Percentiles rank a stretch among this genome's conserved stretches.
Conservation (phyloP, 1,140 invertebrate species). For the Cylas formicarius region DNA sequence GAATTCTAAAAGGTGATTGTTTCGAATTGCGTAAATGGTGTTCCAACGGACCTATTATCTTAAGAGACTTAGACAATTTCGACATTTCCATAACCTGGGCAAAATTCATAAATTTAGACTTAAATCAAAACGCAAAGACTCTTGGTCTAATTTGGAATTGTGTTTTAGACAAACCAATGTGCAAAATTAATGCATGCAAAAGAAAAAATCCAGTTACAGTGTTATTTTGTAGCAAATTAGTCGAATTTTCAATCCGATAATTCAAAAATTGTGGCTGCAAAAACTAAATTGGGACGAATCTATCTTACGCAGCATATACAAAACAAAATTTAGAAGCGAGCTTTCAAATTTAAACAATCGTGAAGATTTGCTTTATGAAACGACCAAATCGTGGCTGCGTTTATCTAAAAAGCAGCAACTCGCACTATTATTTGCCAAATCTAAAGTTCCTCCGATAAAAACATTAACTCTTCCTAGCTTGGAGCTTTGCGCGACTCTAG, state of each 20-base stretch:
- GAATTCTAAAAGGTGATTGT: conserved; percentile 18
- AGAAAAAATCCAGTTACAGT: conserved; percentile 10
- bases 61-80: conserved; percentile 22
- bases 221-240: conserved; percentile 35
- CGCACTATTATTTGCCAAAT: conserved; percentile 26
- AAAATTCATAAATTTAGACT: too few species aligned
- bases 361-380: too few species aligned
- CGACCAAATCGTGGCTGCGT: too few species aligned
- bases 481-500: conserved; percentile 12
- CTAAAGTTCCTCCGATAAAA: too few species aligned
- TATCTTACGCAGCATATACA: too few species aligned
- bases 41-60: conserved; percentile 16
- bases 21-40: conserved; percentile 30
- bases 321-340: too few species aligned
- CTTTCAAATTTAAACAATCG: too few species aligned
- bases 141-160: conserved; percentile 38
- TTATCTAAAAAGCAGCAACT: too few species aligned
- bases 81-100: too few species aligned
- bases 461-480: conserved; percentile 27
- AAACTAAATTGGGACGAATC: too few species aligned
- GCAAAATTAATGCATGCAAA: conserved; percentile 30
- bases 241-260: conserved; percentile 33
- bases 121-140: conserved; percentile 26
- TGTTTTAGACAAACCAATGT: conserved; percentile 30
- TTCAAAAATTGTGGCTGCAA: too few species aligned